Conservation (phyloP, 2,888 invertebrate genomes). For the Catocala nupta region DNA sequence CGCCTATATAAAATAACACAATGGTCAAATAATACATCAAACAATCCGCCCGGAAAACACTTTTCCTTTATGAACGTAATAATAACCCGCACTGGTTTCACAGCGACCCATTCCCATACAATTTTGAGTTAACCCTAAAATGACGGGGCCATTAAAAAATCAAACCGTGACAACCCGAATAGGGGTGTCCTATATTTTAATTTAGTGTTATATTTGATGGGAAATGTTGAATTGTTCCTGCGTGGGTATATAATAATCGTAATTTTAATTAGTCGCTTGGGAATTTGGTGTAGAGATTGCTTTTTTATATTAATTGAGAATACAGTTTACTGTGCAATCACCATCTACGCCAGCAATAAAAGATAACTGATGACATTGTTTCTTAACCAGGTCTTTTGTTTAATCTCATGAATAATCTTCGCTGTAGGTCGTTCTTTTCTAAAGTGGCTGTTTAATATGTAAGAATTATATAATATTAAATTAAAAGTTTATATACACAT, state of each 20-base stretch:
- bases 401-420: too few relatives aligned
- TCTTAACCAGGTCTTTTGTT: too few relatives aligned
- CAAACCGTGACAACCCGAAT: slow-evolving; percentile 64
- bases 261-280: slow-evolving; percentile 62
- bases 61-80: slow-evolving; percentile 41
- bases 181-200: slow-evolving; percentile 81
- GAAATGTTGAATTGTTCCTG: slow-evolving; percentile 71
- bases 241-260: slow-evolving; percentile 52
- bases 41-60: slow-evolving; percentile 31
- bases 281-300: slow-evolving; percentile 39
- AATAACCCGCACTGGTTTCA: slow-evolving; percentile 58
- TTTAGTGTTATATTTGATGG: slow-evolving; percentile 73
- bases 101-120: slow-evolving; percentile 58
- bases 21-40: slow-evolving; percentile 7
- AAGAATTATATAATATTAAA: too few relatives aligned
- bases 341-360: slow-evolving; percentile 7
- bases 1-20: neutral
- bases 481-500: slow-evolving; percentile 3
- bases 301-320: slow-evolving; percentile 22
- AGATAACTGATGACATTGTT: neutral
- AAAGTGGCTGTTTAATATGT: too few relatives aligned
- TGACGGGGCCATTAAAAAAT: slow-evolving; percentile 63
- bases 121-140: slow-evolving; percentile 62
- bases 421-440: too few relatives aligned
- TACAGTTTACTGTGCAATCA: slow-evolving; percentile 19